A percentile compares a stretch with the other conserved stretches of the same genome.
Evolutionary conservation across 64 coral and sea anemone genomes (phyloP).

Genomic region (Dendronephthya gigantea): DNA sequence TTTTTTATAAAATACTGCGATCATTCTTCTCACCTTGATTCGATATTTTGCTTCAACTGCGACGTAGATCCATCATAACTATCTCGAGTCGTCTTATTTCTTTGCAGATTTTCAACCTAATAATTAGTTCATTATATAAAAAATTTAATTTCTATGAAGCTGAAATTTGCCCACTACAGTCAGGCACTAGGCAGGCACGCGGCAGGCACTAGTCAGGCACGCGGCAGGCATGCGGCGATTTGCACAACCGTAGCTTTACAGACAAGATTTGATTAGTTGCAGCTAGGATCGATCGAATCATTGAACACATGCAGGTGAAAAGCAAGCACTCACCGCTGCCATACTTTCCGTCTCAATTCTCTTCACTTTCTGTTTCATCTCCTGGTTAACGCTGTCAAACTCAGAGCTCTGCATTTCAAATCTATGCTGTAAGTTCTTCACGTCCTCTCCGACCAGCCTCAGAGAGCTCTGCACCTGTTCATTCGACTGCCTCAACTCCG

Average conservation of each 20-base stretch:
- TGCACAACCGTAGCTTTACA: no score
- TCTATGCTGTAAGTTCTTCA: slow-evolving; percentile 74
- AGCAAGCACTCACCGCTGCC: slow-evolving; percentile 80
- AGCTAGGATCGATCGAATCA: no score
- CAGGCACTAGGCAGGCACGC: no score
- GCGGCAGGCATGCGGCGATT: no score
- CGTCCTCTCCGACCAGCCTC: slow-evolving; percentile 68
- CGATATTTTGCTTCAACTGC: not conserved
- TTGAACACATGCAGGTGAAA: not conserved
- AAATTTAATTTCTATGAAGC: no score
- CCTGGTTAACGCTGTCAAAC: slow-evolving; percentile 67
- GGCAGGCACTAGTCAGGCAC: no score
- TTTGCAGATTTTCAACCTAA: not conserved
- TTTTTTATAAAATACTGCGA: not conserved
- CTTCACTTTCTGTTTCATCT: slow-evolving; percentile 84
- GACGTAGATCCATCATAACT: not conserved
- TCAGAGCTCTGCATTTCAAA: slow-evolving; percentile 66
- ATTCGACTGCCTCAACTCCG: slow-evolving; percentile 62
- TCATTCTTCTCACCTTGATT: not conserved
- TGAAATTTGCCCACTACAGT: no score
- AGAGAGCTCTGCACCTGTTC: slow-evolving; percentile 83
- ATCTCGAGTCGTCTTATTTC: not conserved
- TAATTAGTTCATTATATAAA: not conserved
- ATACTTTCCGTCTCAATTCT: slow-evolving; percentile 76
- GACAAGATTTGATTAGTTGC: no score